Evolutionary conservation across 2,113 vertebrate genomes (phyloP).

Genomic region (Setophaga coronata): DNA sequence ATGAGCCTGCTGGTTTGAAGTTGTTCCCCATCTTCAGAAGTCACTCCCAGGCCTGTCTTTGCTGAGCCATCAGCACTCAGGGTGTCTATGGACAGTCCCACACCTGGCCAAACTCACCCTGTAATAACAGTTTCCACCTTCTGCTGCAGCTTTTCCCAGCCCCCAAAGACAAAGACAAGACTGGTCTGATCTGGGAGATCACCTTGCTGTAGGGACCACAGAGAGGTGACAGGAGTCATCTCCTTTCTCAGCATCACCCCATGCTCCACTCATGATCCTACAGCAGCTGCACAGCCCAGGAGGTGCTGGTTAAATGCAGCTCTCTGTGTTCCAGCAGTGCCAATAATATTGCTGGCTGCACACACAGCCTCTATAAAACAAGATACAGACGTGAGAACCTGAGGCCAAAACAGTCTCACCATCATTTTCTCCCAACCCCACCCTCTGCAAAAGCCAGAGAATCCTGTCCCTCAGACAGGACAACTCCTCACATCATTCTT

Average conservation of each 20-base stretch:
- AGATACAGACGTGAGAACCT: neutral
- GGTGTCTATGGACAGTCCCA: neutral
- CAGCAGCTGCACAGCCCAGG: neutral
- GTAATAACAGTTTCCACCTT: rapidly evolving
- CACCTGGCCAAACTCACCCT: neutral
- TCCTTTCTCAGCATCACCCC: neutral
- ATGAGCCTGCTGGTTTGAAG: neutral
- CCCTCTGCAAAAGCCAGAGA: neutral
- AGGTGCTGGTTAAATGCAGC: neutral
- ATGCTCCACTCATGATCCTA: rapidly evolving
- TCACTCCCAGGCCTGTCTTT: rapidly evolving
- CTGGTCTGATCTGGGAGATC: neutral
- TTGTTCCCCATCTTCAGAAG: neutral
- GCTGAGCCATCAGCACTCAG: rapidly evolving
- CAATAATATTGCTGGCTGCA: neutral
- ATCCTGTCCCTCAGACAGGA: neutral
- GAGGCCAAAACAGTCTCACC: neutral
- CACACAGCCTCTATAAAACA: neutral
- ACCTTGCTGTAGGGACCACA: rapidly evolving
- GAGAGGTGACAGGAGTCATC: neutral
- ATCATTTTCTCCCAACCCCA: neutral
- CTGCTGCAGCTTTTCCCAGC: neutral
- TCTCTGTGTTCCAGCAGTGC: neutral
- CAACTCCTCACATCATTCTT: neutral
- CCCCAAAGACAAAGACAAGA: neutral